Evolutionary conservation across 1,140 invertebrate species (phyloP), one percentile per base, ranked within the genome.

Genomic region (Lutraria rhynchaena): DNA sequence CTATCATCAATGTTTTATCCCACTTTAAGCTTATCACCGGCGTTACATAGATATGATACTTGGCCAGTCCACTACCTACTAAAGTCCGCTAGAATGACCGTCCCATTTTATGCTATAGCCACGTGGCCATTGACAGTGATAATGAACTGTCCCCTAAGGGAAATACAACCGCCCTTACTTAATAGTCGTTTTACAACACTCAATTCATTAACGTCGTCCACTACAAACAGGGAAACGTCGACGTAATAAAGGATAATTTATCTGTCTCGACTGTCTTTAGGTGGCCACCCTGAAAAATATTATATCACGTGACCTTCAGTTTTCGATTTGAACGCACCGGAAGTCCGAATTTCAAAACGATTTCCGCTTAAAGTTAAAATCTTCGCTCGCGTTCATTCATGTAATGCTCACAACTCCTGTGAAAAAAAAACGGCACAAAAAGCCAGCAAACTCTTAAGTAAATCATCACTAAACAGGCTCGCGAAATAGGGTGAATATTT

Each of bases 101-200:
- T 67, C 63, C 44, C 63, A 67, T 67, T 67, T 67, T 67, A 67
- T 67, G 41, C 63, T 67, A 67, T 41, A 41, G 31, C 63, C 63
- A 67, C 63, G 63, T 67, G 63, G 63, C 37, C n/a, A 67, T 46
- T 29, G 11, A 24, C 44, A 46, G 24, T 29, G 63, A 49, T 67
- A 67, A 67, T 67, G 19, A 22, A n/a, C 17, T 67, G 63, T 67
- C 63, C 63, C 63, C 63, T 49, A 27, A 24, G 63, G 63, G 63
- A 17, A 67, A n/a, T 3, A 24, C 31, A n/a, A 35, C 63, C 63
- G 63, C 63, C 63, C 63, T 67, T 22, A 24, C 63, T 67, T 49
- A 27, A 67, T 44, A 67, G 41, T 49, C 49, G 63, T 67, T 67
- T 44, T 46, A 41, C 41, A 46, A 51, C 63, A 31, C 41, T 37